Conservation (phyloP, 2,797 vertebrate species). For the Poliocrania exsul region DNA sequence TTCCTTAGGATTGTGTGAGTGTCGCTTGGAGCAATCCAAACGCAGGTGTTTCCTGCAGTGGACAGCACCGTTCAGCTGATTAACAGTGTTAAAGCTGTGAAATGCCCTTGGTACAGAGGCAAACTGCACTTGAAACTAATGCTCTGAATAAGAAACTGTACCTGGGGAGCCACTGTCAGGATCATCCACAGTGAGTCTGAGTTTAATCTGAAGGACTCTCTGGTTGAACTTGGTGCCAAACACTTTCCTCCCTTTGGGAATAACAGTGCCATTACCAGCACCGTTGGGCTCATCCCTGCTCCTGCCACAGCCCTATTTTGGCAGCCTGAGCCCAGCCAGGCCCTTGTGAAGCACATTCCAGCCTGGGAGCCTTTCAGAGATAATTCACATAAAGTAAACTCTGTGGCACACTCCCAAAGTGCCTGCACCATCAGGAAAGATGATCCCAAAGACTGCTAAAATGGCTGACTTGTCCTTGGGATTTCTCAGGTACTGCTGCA, state of each 20-base stretch:
- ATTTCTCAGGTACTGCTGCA: background rate
- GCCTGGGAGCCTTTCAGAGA: background rate
- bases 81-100: background rate
- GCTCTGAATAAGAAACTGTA: background rate
- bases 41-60: background rate
- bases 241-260: background rate
- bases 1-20: background rate
- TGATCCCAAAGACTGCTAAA: background rate
- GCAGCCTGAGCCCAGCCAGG: background rate
- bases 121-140: background rate
- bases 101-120: background rate
- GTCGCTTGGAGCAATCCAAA: background rate
- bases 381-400: background rate
- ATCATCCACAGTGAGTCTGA: background rate
- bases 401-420: rapidly evolving
- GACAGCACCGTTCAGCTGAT: background rate
- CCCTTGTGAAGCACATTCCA: background rate
- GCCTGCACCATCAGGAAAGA: background rate
- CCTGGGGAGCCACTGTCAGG: background rate
- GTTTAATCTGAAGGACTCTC: background rate
- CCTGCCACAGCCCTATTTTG: background rate
- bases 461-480: background rate
- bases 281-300: background rate
- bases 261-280: background rate
- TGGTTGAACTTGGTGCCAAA: background rate